Evolutionary conservation across 2,888 invertebrate genomes (phyloP), one percentile per base, ranked within the genome.

Genomic region (Thecophora atra): DNA sequence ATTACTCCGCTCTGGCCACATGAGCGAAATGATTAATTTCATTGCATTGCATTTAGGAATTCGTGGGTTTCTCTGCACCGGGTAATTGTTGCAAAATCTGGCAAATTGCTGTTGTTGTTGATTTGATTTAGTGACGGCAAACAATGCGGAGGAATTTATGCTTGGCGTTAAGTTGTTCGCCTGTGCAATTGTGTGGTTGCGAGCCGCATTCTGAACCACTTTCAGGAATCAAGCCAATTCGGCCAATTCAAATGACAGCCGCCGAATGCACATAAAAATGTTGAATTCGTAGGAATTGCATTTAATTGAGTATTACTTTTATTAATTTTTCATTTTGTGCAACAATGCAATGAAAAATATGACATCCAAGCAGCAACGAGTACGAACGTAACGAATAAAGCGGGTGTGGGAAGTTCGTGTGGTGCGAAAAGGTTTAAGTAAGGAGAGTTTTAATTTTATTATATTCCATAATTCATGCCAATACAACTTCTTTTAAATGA

Each of bases 21-120:
- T 63, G 70, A 63, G 62, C 15, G 47, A 70, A 70, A 70, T 70
- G 62, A 70, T 70, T 70, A 70, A 70, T 70, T 70, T 62, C 21
- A 70, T 70, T 70, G 63, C 52, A 17, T 47, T 30, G 28, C 37
- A 62, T 52, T 70, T 21, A 37, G 63, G 63, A 70, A 63, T 62
- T 70, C 21, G 58, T 58, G 3, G 58, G 26, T 21, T 24, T 58
- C n/a, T 24, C 26, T 58, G 11, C 19, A 42, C 15, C n/a, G n/a
- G n/a, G 3, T 26, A 47, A 42, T 26, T 44, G 26, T 64, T n/a
- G 19, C 4, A 21, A 26, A 56, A 26, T 7, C 26, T 24, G 15
- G 24, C 58, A 28, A 24, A 3, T 58, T 60, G 7, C 44, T 44
- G 42, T 42, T 60, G 42, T 69, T 8, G 7, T 47, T 70, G 63